Percentiles rank a stretch among this genome's conserved stretches.
Conservation (phyloP, 2,888 invertebrate genomes). For the Leucophora obtusa region DNA sequence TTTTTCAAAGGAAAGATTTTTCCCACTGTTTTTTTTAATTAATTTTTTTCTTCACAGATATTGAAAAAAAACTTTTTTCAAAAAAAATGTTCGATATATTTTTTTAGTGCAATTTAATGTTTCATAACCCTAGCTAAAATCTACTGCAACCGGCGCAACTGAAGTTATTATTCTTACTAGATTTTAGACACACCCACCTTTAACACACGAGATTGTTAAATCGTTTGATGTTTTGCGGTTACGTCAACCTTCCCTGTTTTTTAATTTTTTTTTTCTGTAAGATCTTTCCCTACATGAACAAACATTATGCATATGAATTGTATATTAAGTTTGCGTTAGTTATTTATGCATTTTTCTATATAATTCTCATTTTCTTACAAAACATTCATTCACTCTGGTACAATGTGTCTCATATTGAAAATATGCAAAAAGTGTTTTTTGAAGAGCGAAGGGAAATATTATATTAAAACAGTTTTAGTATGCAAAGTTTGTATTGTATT, state of each 20-base stretch:
- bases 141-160: no score
- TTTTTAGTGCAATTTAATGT: no score
- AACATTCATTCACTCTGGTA: constrained; percentile 34
- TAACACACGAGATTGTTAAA: no score
- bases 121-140: no score
- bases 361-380: not conserved
- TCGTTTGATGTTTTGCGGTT: no score
- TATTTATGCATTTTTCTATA: constrained; percentile 45
- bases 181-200: no score
- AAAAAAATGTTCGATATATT: no score
- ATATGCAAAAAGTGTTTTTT: constrained; percentile 42
- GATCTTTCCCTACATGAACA: not conserved
- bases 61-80: no score
- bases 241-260: not conserved
- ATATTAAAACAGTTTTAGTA: constrained; percentile 5
- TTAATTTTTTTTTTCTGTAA: not conserved
- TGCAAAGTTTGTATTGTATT: constrained; percentile 29
- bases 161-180: no score
- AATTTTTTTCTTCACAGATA: no score
- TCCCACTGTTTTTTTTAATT: no score
- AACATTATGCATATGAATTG: constrained; percentile 56
- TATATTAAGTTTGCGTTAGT: constrained; percentile 56
- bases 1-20: no score
- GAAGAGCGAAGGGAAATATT: not conserved
- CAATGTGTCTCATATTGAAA: constrained; percentile 48